These are phyloP conservation scores for Turdus rufiventris DNA, from an alignment of 2,113 vertebrate species.

Conservation along the genomic window DNA sequence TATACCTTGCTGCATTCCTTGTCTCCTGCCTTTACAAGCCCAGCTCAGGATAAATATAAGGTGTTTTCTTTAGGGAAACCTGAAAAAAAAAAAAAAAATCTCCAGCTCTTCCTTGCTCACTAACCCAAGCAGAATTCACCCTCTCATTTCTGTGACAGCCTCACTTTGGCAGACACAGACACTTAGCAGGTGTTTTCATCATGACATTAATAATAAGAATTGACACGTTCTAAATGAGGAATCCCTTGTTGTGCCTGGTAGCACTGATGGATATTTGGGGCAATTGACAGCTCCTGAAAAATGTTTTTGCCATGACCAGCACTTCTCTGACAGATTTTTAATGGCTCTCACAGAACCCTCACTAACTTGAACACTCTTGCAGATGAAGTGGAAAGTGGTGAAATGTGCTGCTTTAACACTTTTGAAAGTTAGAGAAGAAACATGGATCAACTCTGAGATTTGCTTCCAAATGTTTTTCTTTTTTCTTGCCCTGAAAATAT, in stretches of 20 bases:
- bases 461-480: background rate
- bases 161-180: constrained; percentile 25
- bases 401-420: constrained; percentile 31
- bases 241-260: constrained; percentile 47
- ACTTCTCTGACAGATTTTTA: constrained; percentile 72
- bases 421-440: constrained; percentile 3
- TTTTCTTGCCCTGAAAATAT: background rate
- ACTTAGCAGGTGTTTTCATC: constrained; percentile 60
- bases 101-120: background rate
- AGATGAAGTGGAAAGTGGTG: constrained; percentile 53
- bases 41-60: background rate
- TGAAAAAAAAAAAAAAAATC: background rate
- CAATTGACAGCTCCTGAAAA: constrained; percentile 65
- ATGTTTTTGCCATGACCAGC: constrained; percentile 65
- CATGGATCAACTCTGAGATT: background rate
- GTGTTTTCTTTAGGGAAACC: background rate
- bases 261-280: constrained; percentile 62
- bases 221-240: constrained; percentile 68
- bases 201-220: constrained; percentile 67
- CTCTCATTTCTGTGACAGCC: background rate
- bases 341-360: constrained; percentile 60
- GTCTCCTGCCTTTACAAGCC: background rate
- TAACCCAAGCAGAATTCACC: background rate
- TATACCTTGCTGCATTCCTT: background rate
- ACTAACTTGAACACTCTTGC: constrained; percentile 48